phyloP scores from a whole-genome alignment of 2,888 invertebrate genomes.

The Neocrepidodera transversa region DNA sequence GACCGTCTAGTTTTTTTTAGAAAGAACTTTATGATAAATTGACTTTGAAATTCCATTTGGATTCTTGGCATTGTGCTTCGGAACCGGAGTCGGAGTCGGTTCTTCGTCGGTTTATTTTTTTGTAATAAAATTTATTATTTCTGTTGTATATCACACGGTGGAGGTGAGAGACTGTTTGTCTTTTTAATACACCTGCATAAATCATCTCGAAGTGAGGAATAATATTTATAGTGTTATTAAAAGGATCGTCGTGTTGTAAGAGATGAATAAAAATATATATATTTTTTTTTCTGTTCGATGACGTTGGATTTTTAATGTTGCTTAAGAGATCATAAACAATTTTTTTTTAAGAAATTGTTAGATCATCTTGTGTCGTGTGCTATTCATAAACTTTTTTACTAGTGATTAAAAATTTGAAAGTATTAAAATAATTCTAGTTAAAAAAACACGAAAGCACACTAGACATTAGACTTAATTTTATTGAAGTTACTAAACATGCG shows the following conservation, averaged over 20 bases:
- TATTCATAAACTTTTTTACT: too few relatives aligned
- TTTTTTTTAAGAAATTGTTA: too few relatives aligned
- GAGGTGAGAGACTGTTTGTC: constrained; percentile 34
- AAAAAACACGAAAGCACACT: too few relatives aligned
- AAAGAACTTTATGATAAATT: constrained; percentile 56
- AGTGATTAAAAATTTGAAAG: too few relatives aligned
- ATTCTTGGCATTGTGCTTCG: constrained; percentile 57
- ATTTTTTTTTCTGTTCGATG: not conserved
- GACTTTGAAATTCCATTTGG: constrained; percentile 58
- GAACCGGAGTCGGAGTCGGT: constrained; percentile 45
- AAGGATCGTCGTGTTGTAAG: not conserved
- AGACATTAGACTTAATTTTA: too few relatives aligned
- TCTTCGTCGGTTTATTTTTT: constrained; percentile 28
- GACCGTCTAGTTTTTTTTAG: constrained; percentile 41
- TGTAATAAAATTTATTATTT: constrained; percentile 37
- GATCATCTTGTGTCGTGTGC: too few relatives aligned
- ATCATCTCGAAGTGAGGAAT: constrained; percentile 26
- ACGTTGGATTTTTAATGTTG: too few relatives aligned
- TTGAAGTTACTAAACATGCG: too few relatives aligned
- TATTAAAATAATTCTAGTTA: too few relatives aligned
- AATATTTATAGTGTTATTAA: constrained; percentile 29
- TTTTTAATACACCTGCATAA: constrained; percentile 31
- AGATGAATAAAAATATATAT: not conserved
- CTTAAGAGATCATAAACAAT: too few relatives aligned
- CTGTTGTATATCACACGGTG: constrained; percentile 26